Base-by-base conservation (phyloP, 2,797 vertebrate genomes). In the Ambastaia sidthimunki region DNA sequence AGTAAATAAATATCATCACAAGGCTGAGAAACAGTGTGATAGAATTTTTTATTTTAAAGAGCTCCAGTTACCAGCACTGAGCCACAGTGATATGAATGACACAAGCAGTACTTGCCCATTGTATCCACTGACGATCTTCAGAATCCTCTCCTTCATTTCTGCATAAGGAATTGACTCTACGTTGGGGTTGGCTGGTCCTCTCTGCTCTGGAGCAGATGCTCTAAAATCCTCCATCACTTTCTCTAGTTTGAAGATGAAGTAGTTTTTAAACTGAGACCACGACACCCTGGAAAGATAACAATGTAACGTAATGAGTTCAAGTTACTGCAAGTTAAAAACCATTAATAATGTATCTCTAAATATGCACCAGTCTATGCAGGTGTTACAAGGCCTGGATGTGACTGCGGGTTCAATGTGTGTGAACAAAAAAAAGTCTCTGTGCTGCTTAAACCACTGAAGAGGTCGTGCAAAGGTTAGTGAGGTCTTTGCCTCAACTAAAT, bases 241-340 rank as follows among this genome's bases (percentile, higher is more conserved):
- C 92, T 99, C 97, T 94, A 99, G 91, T 93, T 99, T 99, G 91
- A 98, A 99, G 89, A 99, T 92, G 90, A 99, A 99, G 93, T 98
- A 99, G 88, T 94, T 94, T 93, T 99, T 98, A 89, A 99, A 98
- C 84, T 98, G 97, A 84, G 96, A 95, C 98, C 98, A 99, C 2
- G 97, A 97, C 84, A 99, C 95, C 93, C 98, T 99, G 74, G 2
- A 85, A 13, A 66, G 21, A 69, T 7, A 47, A 31, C 80, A 78
- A 1, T 0, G 62, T 1, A 41, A 19, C 9, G 70, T 47, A 31
- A 47, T 0, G 57, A 18, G 34, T 47, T 62, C 57, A 48, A 50
- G 19, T 23, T 11, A 23, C 54, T 21, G 55, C 25, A 23, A 21
- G 11, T 25, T 1, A 60, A 25, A 11, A 55, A 28, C 4, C 19